Base-by-base conservation (phyloP, 1,140 invertebrate species). In the Neodiprion fabricii region DNA sequence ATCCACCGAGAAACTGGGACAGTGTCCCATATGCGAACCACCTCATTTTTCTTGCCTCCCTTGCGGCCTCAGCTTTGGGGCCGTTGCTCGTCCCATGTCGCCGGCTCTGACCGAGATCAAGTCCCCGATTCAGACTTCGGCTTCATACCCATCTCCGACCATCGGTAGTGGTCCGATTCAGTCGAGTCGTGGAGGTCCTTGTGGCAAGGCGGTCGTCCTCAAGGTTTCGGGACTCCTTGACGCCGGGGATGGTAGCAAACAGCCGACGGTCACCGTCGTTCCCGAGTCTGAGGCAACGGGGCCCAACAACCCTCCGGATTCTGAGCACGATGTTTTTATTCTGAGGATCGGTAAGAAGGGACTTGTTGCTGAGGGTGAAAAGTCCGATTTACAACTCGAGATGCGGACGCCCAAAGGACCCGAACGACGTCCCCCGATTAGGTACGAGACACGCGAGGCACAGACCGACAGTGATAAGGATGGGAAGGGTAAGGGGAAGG, bases 301-400 rank as follows among this genome's bases (percentile, higher is more conserved):
- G 0, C 74, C 76, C 0, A 73, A 72, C 4, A 75, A 77, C 7
- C 2, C 8, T 10, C 40, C 75, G 7, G 77, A 81, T 23, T 76
- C 79, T 0, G 79, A 86, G 0, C 81, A 86, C 53, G 87, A 89
- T 74, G 75, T 88, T 9, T 89, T 89, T 48, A 81, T 89, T 2
- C 78, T 88, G 7, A 78, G 86, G 28, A 88, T 89, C 7, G 87
- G 88, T 1, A 88, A 89, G 49, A 88, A 87, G 48, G 87, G 86
- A 0, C 76, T 89, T 0, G 87, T 88, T 0, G 83, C 84, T 0
- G 80, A 79, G 0, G 83, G 78, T 0, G 86, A 88, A 48, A 89
- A 89, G 73, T 86, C 84, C 0, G 86, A 87, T 28, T 77, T 89
- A 65, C 86, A 89, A 66, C 47, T 89, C 48, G 86, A 88, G 53